Base-by-base conservation (phyloP, 2,888 invertebrate species). In the Diarsia mendica region DNA sequence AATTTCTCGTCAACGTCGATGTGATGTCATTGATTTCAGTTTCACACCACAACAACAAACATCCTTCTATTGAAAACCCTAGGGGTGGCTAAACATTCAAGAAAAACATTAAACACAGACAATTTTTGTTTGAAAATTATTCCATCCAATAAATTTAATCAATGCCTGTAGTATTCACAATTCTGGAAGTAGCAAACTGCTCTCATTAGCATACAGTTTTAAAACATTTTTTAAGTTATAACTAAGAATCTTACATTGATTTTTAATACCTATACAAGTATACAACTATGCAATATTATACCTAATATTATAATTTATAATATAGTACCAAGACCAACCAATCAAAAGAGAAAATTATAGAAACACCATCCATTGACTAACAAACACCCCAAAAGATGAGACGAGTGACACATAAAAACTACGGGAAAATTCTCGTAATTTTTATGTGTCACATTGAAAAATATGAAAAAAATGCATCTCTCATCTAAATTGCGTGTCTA, bases 1-100 rank as follows among this genome's bases (percentile, higher is more conserved):
- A 90, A 93, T 93, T 92, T 91, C 92, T 92, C 92, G 92, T 93
- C 92, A 93, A 92, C 92, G 92, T 90, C 91, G 91, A 93, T 91
- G 92, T 91, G 90, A 90, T 90, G 92, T 91, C 92, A 92, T 91
- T 93, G 94, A 94, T 94, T 95, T 93, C 90, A 92, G 93, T 90
- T 92, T 92, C 90, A 85, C 90, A 91, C 92, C 89, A 92, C 93
- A 93, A 93, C 93, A 91, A 92, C 93, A 90, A 91, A 91, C 91
- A 92, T 91, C 93, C 92, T 92, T 91, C 92, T 90, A 92, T 92
- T 91, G 87, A 88, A 89, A 89, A 88, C 79, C 84, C 33, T 74
- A 94, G 93, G 94, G 94, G 75, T 93, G 90, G 15, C 88, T 46
- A 79, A 39, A 15, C 15, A 15, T 61, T 72, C 9, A 82, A 76